A percentile compares a stretch with the other conserved stretches of the same genome.
These are phyloP conservation scores for Agrilus planipennis DNA, from an alignment of 1,140 invertebrate genomes.

Conservation along the genomic window DNA sequence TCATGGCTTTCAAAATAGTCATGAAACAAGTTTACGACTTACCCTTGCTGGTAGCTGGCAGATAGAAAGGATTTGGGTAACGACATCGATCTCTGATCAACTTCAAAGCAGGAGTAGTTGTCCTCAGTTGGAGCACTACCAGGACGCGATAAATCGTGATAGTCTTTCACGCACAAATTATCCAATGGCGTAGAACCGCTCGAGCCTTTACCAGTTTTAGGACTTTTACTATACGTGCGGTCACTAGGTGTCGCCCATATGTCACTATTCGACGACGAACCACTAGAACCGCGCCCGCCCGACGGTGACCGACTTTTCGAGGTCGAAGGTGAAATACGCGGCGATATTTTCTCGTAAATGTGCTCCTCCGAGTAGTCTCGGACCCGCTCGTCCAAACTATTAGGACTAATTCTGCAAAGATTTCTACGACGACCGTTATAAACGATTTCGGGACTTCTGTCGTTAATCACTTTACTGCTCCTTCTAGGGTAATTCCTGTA, in stretches of 20 bases:
- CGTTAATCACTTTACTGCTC: too few species aligned
- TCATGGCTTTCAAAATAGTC: too few species aligned
- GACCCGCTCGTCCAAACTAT: too few species aligned
- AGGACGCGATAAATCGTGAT: slow-evolving; percentile 35
- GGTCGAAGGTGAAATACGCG: slow-evolving; percentile 34
- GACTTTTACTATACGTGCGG: slow-evolving; percentile 37
- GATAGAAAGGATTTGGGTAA: slow-evolving; percentile 51
- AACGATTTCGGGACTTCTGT: too few species aligned
- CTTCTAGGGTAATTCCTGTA: too few species aligned
- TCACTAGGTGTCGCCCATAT: slow-evolving; percentile 43
- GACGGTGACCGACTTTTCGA: slow-evolving; percentile 29
- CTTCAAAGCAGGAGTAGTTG: slow-evolving; percentile 12
- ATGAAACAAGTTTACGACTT: too few species aligned
- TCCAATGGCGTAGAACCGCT: slow-evolving; percentile 41
- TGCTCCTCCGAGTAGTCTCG: not conserved
- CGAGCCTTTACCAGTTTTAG: slow-evolving; percentile 38
- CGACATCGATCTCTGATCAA: slow-evolving; percentile 46
- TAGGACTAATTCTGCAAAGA: too few species aligned
- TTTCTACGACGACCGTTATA: too few species aligned
- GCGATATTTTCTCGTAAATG: not conserved
- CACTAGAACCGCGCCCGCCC: slow-evolving; percentile 25
- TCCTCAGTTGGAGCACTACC: slow-evolving; percentile 41
- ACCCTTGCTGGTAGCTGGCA: slow-evolving; percentile 29
- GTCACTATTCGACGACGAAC: slow-evolving; percentile 43
- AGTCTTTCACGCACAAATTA: slow-evolving; percentile 29